Base-by-base conservation (phyloP, 1,140 invertebrate genomes). In the Hormaphis cornu region DNA sequence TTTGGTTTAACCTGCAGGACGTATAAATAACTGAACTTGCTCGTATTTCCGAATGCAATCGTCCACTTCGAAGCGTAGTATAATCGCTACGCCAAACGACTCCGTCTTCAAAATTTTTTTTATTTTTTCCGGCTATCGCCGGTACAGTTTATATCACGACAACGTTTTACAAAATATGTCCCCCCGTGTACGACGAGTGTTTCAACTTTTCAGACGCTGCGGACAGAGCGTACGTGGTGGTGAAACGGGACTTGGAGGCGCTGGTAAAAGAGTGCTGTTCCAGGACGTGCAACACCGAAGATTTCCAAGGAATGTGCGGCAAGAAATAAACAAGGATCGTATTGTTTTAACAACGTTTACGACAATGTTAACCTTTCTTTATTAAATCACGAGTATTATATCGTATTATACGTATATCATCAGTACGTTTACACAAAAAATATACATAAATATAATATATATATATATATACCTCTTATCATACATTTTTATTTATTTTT, bases 341-440 rank as follows among this genome's bases (percentile, higher is more conserved):
- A 61, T 22, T n/a, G 28, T 61, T 30, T 58, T 46, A 42, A 61
- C 40, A 61, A n/a, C n/a, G n/a, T n/a, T n/a, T n/a, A n/a, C n/a
- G n/a, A n/a, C n/a, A n/a, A n/a, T n/a, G n/a, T n/a, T n/a, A 44
- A 61, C 28, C 26, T 33, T 63, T 35, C 20, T 46, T 63, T 63
- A 63, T 63, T 63, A 63, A 48, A 63, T 63, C 48, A 63, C 16
- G 26, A 24, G 12, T 48, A 63, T 30, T 48, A n/a, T n/a, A n/a
- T n/a, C n/a, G n/a, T n/a, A n/a, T n/a, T n/a, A n/a, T n/a, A n/a
- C n/a, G n/a, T n/a, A n/a, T 46, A 48, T 46, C 48, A 63, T 30
- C 59, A 63, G 61, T 66, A 66, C 61, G 61, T 48, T 35, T 50
- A 50, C 14, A 66, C 20, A 46, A 46, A 61, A 22, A 58, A 48